Evolutionary conservation across 2,888 invertebrate genomes (phyloP).

Genomic region (Bhutanitis thaidina): DNA sequence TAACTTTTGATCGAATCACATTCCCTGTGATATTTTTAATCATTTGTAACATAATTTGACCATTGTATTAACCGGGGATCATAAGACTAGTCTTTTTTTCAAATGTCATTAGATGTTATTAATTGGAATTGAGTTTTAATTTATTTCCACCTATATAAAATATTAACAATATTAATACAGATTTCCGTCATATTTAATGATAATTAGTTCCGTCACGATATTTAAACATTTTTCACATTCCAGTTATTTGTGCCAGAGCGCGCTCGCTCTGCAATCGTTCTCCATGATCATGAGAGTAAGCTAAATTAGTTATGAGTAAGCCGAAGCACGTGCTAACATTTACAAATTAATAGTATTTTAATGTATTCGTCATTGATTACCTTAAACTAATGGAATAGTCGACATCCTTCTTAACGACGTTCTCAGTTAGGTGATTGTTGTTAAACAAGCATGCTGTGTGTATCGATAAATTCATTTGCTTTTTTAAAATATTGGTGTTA

Average conservation of each 20-base stretch:
- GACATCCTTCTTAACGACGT: constrained; percentile 21
- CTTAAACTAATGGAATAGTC: constrained; percentile 7
- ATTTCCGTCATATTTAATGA: background rate
- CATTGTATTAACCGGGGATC: too few relatives aligned
- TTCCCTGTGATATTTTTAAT: too few relatives aligned
- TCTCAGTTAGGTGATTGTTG: constrained; percentile 44
- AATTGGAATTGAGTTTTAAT: too few relatives aligned
- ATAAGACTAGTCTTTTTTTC: too few relatives aligned
- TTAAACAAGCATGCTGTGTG: constrained; percentile 50
- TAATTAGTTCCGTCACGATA: background rate
- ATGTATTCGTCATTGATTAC: constrained; percentile 34
- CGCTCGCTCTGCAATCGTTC: background rate
- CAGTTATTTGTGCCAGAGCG: constrained; percentile 21
- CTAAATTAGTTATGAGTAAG: constrained; percentile 12
- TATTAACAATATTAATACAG: background rate
- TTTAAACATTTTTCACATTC: background rate
- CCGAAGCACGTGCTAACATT: constrained; percentile 32
- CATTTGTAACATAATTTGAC: too few relatives aligned
- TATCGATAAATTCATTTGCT: constrained; percentile 22
- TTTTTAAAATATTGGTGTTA: constrained; percentile 29
- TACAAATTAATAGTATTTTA: constrained; percentile 36
- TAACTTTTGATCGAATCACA: too few relatives aligned
- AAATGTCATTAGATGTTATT: too few relatives aligned
- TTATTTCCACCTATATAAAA: too few relatives aligned
- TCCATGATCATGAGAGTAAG: background rate